Percentiles rank a stretch among this genome's conserved stretches.
Evolutionary conservation across 1,140 invertebrate genomes (phyloP).

Genomic region (Drosophila pachea): DNA sequence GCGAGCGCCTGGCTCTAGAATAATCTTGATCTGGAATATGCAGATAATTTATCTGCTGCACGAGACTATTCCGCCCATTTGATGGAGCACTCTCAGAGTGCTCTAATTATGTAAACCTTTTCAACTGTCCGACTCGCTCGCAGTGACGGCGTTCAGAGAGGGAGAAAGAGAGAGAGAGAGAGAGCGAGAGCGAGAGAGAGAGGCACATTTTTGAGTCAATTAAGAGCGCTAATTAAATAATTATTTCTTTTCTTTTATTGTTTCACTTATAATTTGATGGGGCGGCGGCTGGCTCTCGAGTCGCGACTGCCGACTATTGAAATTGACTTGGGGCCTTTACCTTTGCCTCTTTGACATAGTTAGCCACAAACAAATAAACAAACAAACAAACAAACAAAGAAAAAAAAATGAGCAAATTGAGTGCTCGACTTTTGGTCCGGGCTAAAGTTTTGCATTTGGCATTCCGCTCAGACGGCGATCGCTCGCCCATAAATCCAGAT

Average conservation of each 20-base stretch:
- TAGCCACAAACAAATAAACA: not conserved
- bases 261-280: conserved; percentile 1
- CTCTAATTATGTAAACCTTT: too few species aligned
- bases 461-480: conserved; percentile 26
- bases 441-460: not conserved
- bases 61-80: too few species aligned
- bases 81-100: too few species aligned
- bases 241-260: conserved; percentile 47
- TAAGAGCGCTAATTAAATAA: conserved; percentile 72
- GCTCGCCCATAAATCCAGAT: conserved; percentile 50
- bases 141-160: not conserved
- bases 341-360: conserved; percentile 43
- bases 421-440: conserved; percentile 9
- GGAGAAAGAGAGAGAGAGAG: too few species aligned
- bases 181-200: too few species aligned
- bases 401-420: conserved; percentile 38
- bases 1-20: too few species aligned
- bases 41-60: too few species aligned
- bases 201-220: conserved; percentile 59
- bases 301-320: not conserved
- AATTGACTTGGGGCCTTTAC: conserved; percentile 40
- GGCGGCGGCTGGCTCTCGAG: conserved; percentile 11
- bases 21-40: too few species aligned
- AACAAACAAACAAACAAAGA: too few species aligned
- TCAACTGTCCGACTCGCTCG: not conserved